Percentiles rank a stretch among this genome's conserved stretches.
These are phyloP conservation scores for Liposcelis brunnea DNA, from an alignment of 2,888 invertebrate species.

Conservation along the genomic window DNA sequence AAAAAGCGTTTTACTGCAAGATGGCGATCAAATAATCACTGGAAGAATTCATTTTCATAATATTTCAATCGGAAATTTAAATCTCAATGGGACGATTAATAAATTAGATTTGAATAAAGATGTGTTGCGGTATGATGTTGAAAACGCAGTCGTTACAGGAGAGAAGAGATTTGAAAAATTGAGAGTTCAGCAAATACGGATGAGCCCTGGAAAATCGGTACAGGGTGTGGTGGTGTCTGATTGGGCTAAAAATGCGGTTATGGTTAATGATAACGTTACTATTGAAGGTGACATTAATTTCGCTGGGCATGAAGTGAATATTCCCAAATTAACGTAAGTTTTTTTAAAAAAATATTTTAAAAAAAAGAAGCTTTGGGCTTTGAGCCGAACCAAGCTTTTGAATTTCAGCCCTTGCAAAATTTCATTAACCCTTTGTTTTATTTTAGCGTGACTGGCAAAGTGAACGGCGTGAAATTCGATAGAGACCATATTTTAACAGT, in stretches of 20 bases:
- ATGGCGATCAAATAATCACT: constrained; percentile 27
- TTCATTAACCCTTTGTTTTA: constrained; percentile 20
- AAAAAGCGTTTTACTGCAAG: constrained; percentile 26
- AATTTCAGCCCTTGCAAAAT: too few species aligned
- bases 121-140: constrained; percentile 28
- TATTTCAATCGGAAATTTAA: constrained; percentile 7
- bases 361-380: too few species aligned
- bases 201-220: constrained; percentile 22
- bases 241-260: constrained; percentile 30
- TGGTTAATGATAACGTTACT: constrained; percentile 24
- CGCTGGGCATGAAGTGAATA: constrained; percentile 25
- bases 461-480: constrained; percentile 24
- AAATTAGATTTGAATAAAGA: constrained; percentile 32
- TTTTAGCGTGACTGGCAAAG: constrained; percentile 22
- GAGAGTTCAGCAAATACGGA: constrained; percentile 24
- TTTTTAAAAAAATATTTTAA: too few species aligned
- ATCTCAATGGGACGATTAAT: constrained; percentile 28
- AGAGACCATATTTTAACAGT: constrained; percentile 24
- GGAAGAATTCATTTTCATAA: constrained; percentile 13
- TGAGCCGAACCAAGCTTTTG: too few species aligned
- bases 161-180: constrained; percentile 26
- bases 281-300: constrained; percentile 32
- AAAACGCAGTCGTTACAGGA: constrained; percentile 28
- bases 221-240: constrained; percentile 30
- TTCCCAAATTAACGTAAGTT: constrained; percentile 24